A percentile compares a stretch with the other conserved stretches of the same genome.
Evolutionary conservation across 53 echinoderm and acorn worm species (phyloP).

Genomic region (Paelopatides confundens): DNA sequence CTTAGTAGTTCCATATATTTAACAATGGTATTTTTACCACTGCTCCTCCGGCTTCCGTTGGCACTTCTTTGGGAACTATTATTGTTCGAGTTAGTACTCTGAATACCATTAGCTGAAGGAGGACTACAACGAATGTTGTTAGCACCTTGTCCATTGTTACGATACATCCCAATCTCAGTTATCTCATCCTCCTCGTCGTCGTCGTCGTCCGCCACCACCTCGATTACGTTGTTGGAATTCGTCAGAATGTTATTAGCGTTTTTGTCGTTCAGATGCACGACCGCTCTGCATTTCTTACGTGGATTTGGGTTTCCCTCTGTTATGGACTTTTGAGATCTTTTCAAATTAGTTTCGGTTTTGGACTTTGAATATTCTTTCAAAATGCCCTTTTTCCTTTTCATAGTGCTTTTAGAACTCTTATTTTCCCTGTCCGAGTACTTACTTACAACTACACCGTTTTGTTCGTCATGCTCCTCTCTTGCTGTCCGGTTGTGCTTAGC

Average conservation of each 20-base stretch:
- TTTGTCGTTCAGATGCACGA: neutral
- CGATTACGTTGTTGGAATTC: neutral
- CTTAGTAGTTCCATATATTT: constrained; percentile 87
- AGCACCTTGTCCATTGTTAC: neutral
- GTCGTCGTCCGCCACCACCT: neutral
- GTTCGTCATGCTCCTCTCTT: neutral
- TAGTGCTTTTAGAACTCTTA: neutral
- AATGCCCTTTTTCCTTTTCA: neutral
- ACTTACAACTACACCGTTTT: neutral
- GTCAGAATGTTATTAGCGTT: neutral
- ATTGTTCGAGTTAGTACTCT: neutral
- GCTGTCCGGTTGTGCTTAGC: neutral
- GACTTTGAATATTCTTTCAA: neutral
- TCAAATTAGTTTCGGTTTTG: neutral
- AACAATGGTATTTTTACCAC: constrained; percentile 72
- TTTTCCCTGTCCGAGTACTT: neutral
- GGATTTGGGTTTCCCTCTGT: neutral
- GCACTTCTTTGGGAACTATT: neutral
- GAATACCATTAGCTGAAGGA: neutral
- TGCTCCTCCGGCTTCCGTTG: constrained; percentile 21
- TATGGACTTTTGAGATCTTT: neutral
- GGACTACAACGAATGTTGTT: neutral
- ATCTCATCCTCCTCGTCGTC: neutral
- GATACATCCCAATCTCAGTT: neutral
- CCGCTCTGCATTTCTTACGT: neutral